Conservation (phyloP, 2,888 invertebrate genomes). For the Cecidostiba fungosa region DNA sequence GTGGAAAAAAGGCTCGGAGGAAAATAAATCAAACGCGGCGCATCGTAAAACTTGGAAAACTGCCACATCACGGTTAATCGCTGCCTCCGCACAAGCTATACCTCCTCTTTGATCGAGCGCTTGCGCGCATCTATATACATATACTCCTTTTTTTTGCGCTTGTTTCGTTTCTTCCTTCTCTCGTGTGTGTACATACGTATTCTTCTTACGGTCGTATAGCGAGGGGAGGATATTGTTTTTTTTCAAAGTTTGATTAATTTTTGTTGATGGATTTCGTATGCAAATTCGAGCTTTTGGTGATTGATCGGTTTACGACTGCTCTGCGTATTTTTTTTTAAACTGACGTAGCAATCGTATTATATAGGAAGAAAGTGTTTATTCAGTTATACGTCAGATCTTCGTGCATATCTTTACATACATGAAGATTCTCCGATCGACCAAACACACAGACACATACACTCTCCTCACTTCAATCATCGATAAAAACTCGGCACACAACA, state of each 20-base stretch:
- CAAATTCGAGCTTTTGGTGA: slow-evolving; percentile 26
- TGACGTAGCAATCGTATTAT: neutral
- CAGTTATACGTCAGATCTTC: neutral
- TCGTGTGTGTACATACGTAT: slow-evolving; percentile 42
- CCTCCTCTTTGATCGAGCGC: slow-evolving; percentile 58
- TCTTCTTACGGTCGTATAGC: neutral
- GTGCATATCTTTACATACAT: neutral
- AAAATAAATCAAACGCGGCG: slow-evolving; percentile 58
- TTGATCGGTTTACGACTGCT: slow-evolving; percentile 12
- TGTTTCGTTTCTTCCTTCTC: slow-evolving; percentile 2
- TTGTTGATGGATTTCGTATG: slow-evolving; percentile 50
- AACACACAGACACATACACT: neutral
- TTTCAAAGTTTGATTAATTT: slow-evolving; percentile 49
- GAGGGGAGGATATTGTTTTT: neutral
- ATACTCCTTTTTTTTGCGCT: neutral
- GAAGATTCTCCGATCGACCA: slow-evolving; percentile 6
- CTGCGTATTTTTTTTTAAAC: neutral
- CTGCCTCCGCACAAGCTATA: slow-evolving; percentile 7
- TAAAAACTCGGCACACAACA: slow-evolving; percentile 28
- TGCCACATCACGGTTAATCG: slow-evolving; percentile 65
- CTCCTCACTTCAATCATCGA: slow-evolving; percentile 38
- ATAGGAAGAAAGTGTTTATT: neutral
- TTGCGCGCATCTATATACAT: neutral
- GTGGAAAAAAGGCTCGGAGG: neutral
- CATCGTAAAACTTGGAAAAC: slow-evolving; percentile 63